A percentile compares a stretch with the other conserved stretches of the same genome.
phyloP scores from a whole-genome alignment of 1,140 invertebrate species.

The Orius insidiosus region DNA sequence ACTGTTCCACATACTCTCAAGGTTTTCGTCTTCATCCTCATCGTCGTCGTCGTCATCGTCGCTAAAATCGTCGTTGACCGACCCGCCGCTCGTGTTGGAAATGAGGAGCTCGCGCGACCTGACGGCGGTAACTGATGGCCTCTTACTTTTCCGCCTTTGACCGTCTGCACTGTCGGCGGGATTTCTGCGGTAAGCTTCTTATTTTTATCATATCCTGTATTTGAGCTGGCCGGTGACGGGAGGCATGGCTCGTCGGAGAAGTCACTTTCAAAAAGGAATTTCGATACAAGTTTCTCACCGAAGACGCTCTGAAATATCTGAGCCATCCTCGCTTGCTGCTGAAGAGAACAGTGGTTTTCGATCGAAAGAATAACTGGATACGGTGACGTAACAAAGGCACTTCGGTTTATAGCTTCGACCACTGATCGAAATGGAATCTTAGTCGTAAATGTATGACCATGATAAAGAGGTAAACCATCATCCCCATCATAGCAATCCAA shows the following conservation, averaged over 20 bases:
- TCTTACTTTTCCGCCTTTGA: slow-evolving; percentile 4
- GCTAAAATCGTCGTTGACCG: slow-evolving; percentile 68
- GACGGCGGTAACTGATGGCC: slow-evolving; percentile 8
- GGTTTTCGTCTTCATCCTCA: slow-evolving; percentile 60
- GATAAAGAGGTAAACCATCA: slow-evolving; percentile 74
- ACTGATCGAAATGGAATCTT: slow-evolving; percentile 79
- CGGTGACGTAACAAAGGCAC: slow-evolving; percentile 76
- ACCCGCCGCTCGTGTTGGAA: slow-evolving; percentile 57
- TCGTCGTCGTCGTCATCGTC: slow-evolving; percentile 69
- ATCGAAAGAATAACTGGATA: slow-evolving; percentile 90
- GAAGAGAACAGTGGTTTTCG: slow-evolving; percentile 89
- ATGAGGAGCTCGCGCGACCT: slow-evolving; percentile 45
- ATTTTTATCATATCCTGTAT: slow-evolving; percentile 70
- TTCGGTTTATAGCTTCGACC: slow-evolving; percentile 79
- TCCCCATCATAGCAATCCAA: slow-evolving; percentile 91
- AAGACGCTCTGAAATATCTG: slow-evolving; percentile 85
- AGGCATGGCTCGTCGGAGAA: slow-evolving; percentile 70
- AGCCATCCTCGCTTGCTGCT: slow-evolving; percentile 86
- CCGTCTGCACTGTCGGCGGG: slow-evolving; percentile 25
- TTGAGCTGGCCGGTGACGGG: slow-evolving; percentile 69
- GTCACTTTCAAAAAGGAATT: slow-evolving; percentile 76
- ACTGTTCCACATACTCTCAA: slow-evolving; percentile 37
- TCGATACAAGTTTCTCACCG: slow-evolving; percentile 78
- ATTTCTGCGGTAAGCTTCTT: slow-evolving; percentile 56
- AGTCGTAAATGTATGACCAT: slow-evolving; percentile 81